phyloP scores from a whole-genome alignment of 2,797 vertebrate genomes.

The Cyprinodon diabolis region DNA sequence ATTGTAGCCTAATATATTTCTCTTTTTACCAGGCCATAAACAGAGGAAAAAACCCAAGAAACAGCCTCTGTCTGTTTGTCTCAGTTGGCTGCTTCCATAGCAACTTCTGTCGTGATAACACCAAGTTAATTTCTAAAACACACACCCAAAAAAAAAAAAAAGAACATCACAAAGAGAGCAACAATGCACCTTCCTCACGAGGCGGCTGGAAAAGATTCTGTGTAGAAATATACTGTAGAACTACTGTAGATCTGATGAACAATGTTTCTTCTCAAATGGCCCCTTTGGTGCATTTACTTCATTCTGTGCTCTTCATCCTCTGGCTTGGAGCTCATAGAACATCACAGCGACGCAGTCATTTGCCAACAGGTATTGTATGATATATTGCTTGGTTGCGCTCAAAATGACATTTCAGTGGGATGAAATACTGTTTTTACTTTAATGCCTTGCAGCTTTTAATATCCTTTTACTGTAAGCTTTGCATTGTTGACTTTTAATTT shows the following conservation, averaged over 20 bases:
- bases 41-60: not conserved
- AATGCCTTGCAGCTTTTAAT: conserved; percentile 39
- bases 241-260: conserved; percentile 12
- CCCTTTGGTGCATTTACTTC: conserved; percentile 39
- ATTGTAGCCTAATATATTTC: not conserved
- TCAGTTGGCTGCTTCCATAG: not conserved
- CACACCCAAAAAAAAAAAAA: not conserved
- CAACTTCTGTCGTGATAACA: not conserved
- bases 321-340: conserved; percentile 30
- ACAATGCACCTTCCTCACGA: conserved; percentile 18
- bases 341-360: conserved; percentile 33
- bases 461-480: conserved; percentile 19
- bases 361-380: conserved; percentile 60
- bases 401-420: not conserved
- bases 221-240: conserved; percentile 15
- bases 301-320: conserved; percentile 9
- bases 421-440: conserved; percentile 10
- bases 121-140: conserved; percentile 9
- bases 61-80: not conserved
- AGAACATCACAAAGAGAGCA: conserved; percentile 6
- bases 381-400: not conserved
- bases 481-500: conserved; percentile 34
- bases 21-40: conserved; percentile 16
- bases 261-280: conserved; percentile 50
- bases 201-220: not conserved